Base-by-base conservation (phyloP, 2,888 invertebrate species). In the Hesperia comma region DNA sequence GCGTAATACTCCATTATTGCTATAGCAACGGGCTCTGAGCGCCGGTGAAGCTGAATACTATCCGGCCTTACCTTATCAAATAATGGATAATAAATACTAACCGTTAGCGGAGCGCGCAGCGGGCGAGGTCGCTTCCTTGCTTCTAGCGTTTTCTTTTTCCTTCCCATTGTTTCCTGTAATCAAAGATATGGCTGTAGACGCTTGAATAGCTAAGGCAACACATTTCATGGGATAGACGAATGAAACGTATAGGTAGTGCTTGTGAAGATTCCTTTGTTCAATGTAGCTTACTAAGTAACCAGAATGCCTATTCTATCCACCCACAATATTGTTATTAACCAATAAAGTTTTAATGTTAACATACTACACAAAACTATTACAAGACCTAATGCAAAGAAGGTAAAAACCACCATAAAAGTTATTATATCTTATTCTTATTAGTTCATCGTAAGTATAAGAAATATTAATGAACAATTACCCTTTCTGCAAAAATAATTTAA, bases 91-190 rank as follows among this genome's bases (percentile, higher is more conserved):
- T 33, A 37, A 64, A 61, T 72, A 86, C 94, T 93, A 76, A 94
- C 95, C 94, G 84, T 94, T 94, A 86, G 94, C 91, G 82, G 94
- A 94, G 84, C 94, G 94, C 68, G 94, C 95, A 72, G 95, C 95
- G 57, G 95, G 95, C 64, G 95, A 95, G 68, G 95, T 94, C 73
- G 94, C 93, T 83, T 96, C 96, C 88, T 95, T 95, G 84, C 93
- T 94, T 86, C 94, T 94, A 84, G 95, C 94, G 74, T 93, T 93
- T 82, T 92, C 92, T 79, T 92, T 92, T 86, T 95, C 95, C 87
- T 95, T 96, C 80, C 94, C 94, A 86, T 94, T 95, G 92, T 95
- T 95, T 88, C 96, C 96, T 96, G 92, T 69, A 94, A 94, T 90
- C 92, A 84, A 83, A 72, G 70, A 74, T 68, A 63, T 70, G 55